Evolutionary conservation across 2,888 invertebrate genomes (phyloP).

Genomic region (Nemotelus nigrinus): DNA sequence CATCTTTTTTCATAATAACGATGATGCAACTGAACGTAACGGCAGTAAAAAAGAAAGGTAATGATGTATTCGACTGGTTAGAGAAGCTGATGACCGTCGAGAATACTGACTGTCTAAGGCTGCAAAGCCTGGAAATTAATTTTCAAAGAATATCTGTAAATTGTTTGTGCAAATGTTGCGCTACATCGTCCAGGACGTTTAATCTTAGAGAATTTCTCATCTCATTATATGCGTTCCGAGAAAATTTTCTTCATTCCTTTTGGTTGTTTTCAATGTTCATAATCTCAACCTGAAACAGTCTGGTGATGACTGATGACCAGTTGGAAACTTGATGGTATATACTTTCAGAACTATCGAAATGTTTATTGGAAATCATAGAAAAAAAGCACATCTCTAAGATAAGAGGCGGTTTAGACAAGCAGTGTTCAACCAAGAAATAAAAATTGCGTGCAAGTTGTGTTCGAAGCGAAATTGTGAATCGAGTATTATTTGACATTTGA

Average conservation of each 20-base stretch:
- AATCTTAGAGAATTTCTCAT: constrained; percentile 15
- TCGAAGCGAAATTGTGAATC: too few relatives aligned
- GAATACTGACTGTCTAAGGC: constrained; percentile 14
- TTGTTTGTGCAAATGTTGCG: constrained; percentile 40
- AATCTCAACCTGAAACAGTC: background rate
- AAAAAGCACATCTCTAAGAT: too few relatives aligned
- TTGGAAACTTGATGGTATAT: background rate
- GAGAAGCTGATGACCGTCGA: too few relatives aligned
- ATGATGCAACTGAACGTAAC: background rate
- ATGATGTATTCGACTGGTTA: background rate
- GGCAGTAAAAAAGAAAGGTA: constrained; percentile 18
- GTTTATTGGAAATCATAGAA: too few relatives aligned
- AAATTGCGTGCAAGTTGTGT: too few relatives aligned
- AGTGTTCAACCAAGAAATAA: too few relatives aligned
- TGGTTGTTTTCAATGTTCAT: background rate
- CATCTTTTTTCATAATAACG: constrained; percentile 42
- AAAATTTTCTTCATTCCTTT: background rate
- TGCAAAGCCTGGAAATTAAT: constrained; percentile 40
- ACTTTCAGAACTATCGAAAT: too few relatives aligned
- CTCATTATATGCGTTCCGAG: constrained; percentile 35
- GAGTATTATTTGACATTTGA: too few relatives aligned
- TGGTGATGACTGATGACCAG: background rate
- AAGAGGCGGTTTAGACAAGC: too few relatives aligned
- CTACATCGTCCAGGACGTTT: background rate
- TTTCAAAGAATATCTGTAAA: constrained; percentile 40